Percentiles rank a stretch among this genome's conserved stretches.
Conservation (phyloP, 2,797 vertebrate genomes). For the Pantherophis alleghaniensis region DNA sequence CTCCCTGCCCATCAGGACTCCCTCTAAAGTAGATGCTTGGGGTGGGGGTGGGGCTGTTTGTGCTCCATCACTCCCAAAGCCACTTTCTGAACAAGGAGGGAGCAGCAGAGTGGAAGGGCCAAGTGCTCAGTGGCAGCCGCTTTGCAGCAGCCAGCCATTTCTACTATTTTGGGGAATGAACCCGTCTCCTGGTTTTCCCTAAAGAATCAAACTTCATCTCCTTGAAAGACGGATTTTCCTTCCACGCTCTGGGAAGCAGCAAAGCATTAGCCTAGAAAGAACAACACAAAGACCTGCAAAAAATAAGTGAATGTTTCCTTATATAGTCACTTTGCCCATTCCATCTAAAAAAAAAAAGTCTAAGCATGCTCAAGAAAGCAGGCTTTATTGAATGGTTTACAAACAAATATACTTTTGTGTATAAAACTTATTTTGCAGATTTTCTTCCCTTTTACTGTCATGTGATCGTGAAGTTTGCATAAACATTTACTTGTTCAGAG, state of each 20-base stretch:
- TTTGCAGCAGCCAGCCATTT: not conserved
- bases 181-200: not conserved
- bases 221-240: not conserved
- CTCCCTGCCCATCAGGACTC: not conserved
- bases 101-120: not conserved
- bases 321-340: not conserved
- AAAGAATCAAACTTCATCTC: not conserved
- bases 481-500: conserved; percentile 22
- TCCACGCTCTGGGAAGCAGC: not conserved
- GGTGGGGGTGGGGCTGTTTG: not conserved
- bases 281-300: not conserved
- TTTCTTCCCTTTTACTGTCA: conserved; percentile 66
- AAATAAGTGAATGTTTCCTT: not conserved
- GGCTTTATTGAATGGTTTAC: conserved; percentile 74
- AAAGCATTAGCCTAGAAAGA: no score
- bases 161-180: not conserved
- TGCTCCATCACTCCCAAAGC: not conserved
- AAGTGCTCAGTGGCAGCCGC: not conserved
- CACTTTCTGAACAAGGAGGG: not conserved
- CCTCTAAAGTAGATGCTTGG: not conserved
- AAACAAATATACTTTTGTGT: conserved; percentile 67
- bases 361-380: not conserved
- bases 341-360: not conserved
- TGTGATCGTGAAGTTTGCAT: conserved; percentile 41
- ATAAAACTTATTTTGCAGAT: conserved; percentile 71